These are phyloP conservation scores for Cryptocephalus primarius DNA, from an alignment of 2,888 invertebrate genomes.

Conservation along the genomic window DNA sequence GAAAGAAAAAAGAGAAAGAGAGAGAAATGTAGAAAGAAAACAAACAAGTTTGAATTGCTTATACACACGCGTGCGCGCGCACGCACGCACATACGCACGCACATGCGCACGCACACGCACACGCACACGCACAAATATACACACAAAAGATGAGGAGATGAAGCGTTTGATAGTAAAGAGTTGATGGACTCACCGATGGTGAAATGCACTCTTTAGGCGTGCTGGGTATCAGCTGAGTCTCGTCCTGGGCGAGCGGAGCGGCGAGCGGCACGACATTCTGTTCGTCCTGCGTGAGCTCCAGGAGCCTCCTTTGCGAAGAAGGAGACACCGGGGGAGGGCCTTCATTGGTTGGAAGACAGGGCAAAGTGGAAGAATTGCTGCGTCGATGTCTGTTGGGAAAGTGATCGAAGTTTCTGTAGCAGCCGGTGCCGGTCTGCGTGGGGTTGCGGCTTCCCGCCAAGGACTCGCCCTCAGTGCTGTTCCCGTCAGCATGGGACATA, in stretches of 20 bases:
- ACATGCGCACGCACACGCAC: neutral
- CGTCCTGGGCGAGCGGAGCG: constrained; percentile 35
- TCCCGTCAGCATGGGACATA: constrained; percentile 80
- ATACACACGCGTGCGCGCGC: neutral
- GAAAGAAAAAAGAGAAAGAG: too few species aligned
- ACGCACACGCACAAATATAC: neutral
- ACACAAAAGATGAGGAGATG: neutral
- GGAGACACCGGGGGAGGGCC: constrained; percentile 31
- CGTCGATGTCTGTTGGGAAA: constrained; percentile 41
- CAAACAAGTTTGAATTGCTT: neutral
- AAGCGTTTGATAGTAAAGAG: too few species aligned
- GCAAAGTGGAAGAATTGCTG: constrained; percentile 41
- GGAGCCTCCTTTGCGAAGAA: constrained; percentile 26
- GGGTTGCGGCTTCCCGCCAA: constrained; percentile 47
- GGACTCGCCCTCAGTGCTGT: constrained; percentile 62
- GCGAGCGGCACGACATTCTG: constrained; percentile 4
- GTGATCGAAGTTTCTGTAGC: constrained; percentile 72
- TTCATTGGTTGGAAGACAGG: constrained; percentile 37
- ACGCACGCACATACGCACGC: neutral
- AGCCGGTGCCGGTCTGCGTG: constrained; percentile 62
- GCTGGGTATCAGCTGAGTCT: constrained; percentile 31
- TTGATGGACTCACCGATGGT: constrained; percentile 31
- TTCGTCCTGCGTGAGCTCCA: constrained; percentile 23
- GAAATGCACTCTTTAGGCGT: constrained; percentile 34
- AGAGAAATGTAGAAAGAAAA: too few species aligned